phyloP scores from a whole-genome alignment of 2,113 vertebrate genomes.

The Xiphophorus couchianus region DNA sequence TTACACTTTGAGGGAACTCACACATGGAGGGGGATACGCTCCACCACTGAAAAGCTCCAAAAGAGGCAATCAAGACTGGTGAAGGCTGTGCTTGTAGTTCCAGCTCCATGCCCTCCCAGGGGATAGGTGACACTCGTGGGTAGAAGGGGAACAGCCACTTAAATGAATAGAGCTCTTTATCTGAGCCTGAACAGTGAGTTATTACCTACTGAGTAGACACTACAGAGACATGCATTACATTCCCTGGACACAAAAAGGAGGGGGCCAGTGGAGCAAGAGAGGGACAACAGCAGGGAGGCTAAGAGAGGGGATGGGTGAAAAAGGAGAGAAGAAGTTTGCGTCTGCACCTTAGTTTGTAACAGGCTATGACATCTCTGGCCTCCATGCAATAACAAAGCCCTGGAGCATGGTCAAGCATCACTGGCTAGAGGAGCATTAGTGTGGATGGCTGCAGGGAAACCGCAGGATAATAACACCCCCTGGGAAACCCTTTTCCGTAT shows the following conservation, averaged over 20 bases:
- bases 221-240: constrained; percentile 44
- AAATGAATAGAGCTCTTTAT: constrained; percentile 74
- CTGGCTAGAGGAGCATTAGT: constrained; percentile 52
- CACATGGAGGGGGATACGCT: constrained; percentile 16
- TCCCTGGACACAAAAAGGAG: constrained; percentile 24
- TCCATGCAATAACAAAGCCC: constrained; percentile 54
- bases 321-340: constrained; percentile 29
- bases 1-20: constrained; percentile 10
- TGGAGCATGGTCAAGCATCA: constrained; percentile 54
- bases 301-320: not conserved
- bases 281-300: constrained; percentile 1
- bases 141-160: constrained; percentile 59
- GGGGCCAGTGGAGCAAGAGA: not conserved
- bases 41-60: constrained; percentile 22
- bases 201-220: constrained; percentile 69
- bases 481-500: constrained; percentile 60
- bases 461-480: constrained; percentile 68
- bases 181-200: constrained; percentile 58
- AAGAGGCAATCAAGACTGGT: constrained; percentile 51
- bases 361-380: constrained; percentile 62
- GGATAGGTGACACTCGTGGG: constrained; percentile 65
- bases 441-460: constrained; percentile 61
- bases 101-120: constrained; percentile 45
- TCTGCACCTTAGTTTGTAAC: constrained; percentile 64
- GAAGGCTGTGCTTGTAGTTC: constrained; percentile 40